Conservation (phyloP, 2,113 vertebrate genomes). For the Corvus moneduloides region DNA sequence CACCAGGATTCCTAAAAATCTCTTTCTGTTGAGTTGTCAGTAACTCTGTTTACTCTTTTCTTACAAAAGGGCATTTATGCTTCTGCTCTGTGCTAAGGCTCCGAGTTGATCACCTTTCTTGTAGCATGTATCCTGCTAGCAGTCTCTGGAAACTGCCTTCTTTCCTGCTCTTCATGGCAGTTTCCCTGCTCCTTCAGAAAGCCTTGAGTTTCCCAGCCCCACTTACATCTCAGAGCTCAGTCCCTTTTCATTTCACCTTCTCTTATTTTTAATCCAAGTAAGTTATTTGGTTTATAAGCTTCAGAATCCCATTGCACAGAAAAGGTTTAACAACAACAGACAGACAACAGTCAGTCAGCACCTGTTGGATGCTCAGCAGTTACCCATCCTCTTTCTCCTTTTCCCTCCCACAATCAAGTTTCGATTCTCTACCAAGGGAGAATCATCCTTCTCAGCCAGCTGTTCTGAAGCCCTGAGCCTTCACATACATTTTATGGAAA, state of each 20-base stretch:
- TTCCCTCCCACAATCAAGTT: not conserved
- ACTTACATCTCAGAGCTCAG: not conserved
- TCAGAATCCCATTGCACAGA: not conserved
- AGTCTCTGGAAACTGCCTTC: not conserved
- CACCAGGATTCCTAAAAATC: not conserved
- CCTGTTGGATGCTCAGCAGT: not conserved
- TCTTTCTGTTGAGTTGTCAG: not conserved
- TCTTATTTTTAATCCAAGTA: not conserved
- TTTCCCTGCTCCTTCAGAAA: not conserved
- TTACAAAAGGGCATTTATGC: not conserved
- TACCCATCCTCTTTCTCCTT: not conserved
- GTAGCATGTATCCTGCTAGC: not conserved
- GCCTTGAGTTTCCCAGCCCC: not conserved
- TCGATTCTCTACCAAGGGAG: not conserved
- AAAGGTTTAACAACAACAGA: not conserved
- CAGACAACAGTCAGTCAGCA: not conserved
- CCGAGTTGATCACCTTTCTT: too few species aligned
- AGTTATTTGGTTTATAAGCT: not conserved
- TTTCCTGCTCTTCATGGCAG: not conserved
- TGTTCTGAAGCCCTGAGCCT: not conserved
- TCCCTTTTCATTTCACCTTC: not conserved
- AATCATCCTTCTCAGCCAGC: not conserved
- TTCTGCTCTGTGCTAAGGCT: not conserved
- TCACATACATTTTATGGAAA: not conserved
- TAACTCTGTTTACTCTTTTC: not conserved